Evolutionary conservation across 1,140 invertebrate species (phyloP).

Genomic region (Anastatus disparis): DNA sequence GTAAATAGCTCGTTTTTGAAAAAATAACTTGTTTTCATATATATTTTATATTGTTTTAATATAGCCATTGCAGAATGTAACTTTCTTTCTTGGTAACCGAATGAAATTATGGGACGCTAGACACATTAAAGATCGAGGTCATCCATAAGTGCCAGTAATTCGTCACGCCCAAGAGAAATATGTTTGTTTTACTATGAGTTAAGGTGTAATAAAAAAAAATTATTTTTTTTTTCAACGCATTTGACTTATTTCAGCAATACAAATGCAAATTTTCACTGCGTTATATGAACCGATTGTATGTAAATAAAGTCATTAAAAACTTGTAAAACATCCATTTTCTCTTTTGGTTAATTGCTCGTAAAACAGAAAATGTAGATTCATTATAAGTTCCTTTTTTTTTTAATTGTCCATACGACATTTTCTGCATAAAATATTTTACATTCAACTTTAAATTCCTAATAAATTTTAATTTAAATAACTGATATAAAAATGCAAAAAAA

Average conservation of each 20-base stretch:
- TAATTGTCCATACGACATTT: neutral
- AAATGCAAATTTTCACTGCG: slow-evolving; percentile 5
- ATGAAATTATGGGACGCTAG: too few relatives aligned
- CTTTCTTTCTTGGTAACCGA: too few relatives aligned
- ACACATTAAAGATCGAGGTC: slow-evolving; percentile 1
- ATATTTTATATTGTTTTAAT: too few relatives aligned
- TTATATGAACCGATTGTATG: neutral
- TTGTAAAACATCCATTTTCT: neutral
- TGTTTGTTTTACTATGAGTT: slow-evolving; percentile 7
- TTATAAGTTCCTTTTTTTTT: neutral
- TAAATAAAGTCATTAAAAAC: neutral
- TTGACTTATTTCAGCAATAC: too few relatives aligned
- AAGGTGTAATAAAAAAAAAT: too few relatives aligned
- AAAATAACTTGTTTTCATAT: too few relatives aligned
- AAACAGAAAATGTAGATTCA: neutral
- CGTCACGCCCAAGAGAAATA: neutral
- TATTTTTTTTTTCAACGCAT: too few relatives aligned
- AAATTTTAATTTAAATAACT: too few relatives aligned
- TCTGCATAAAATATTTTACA: neutral
- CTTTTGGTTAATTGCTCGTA: neutral
- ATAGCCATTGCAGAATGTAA: too few relatives aligned
- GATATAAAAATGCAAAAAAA: too few relatives aligned
- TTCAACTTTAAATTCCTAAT: too few relatives aligned
- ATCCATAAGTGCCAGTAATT: neutral
- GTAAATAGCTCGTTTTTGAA: too few relatives aligned